Base-by-base conservation (phyloP, 2,888 invertebrate species). In the Eulithis prunata region DNA sequence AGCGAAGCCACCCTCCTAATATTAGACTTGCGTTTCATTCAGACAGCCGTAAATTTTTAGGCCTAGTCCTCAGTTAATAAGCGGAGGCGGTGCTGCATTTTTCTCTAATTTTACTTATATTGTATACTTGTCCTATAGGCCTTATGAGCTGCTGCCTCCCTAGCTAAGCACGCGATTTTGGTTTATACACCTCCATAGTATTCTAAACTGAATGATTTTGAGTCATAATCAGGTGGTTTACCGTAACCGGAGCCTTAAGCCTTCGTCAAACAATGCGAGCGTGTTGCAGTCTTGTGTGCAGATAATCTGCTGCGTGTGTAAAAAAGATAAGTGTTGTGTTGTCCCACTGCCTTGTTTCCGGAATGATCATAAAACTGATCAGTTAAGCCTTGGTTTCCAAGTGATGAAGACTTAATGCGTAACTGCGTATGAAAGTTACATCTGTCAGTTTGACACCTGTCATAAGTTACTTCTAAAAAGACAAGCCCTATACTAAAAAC, bases 1-100 rank as follows among this genome's bases (percentile, higher is more conserved):
- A 74, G 72, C 72, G 73, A 72, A 68, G 76, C 76, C 79, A 74
- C 80, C 78, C 83, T 86, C 78, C 83, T 86, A 86, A 86, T 86
- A 86, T 87, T 85, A 86, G 85, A 84, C 85, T 80, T 80, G 73
- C 80, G 78, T 84, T 84, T 81, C 81, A 83, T 83, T 84, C 77
- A 77, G 75, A 70, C 49, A 11, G 78, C 77, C 79, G 77, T 88
- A 87, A 46, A 57, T 49, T 49, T 47, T 49, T 49, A 21, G 21
- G 11, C 49, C 21, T 49, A 49, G 49, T 49, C 21, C 21, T 21
- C 49, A 49, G 21, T 49, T 21, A 21, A 21, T 49, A 21, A 10
- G 21, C 21, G 14, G 8, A 21, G 3, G 47, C 47, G 11, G 11
- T 21, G 49, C 10, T 10, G 47, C 13, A 14, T 13, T 13, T 13